Conservation (phyloP, 2,888 invertebrate genomes). For the Microctonus hyperodae region DNA sequence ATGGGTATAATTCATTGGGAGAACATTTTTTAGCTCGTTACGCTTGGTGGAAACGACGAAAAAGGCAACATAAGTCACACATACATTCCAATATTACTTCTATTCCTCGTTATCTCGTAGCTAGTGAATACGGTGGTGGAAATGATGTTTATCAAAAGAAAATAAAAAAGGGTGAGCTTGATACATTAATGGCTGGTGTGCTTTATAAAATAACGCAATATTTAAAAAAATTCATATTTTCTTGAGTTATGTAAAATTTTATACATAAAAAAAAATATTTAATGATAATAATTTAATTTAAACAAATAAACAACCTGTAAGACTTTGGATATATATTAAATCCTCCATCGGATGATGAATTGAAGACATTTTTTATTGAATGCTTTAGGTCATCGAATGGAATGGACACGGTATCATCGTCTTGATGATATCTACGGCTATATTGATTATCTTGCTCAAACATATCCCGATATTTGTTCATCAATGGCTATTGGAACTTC, state of each 20-base stretch:
- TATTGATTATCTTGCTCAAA: constrained; percentile 74
- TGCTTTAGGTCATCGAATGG: constrained; percentile 68
- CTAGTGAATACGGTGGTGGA: constrained; percentile 54
- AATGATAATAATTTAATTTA: too few species aligned
- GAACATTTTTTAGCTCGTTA: constrained; percentile 60
- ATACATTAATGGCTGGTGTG: constrained; percentile 31
- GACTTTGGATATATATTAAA: not conserved
- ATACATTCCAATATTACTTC: constrained; percentile 36
- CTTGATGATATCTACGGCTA: constrained; percentile 74
- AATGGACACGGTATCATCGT: constrained; percentile 81
- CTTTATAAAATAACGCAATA: too few species aligned
- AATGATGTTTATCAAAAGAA: constrained; percentile 53
- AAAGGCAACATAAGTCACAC: constrained; percentile 47
- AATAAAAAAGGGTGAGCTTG: constrained; percentile 59
- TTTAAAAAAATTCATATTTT: too few species aligned
- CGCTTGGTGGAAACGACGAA: constrained; percentile 57
- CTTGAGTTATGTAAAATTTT: too few species aligned
- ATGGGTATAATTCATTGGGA: constrained; percentile 28
- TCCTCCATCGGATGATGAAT: not conserved
- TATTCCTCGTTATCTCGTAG: constrained; percentile 52
- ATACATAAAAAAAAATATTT: not conserved
- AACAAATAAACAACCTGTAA: too few species aligned
- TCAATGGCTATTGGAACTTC: constrained; percentile 78
- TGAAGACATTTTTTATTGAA: not conserved
- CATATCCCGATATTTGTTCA: constrained; percentile 76